Base-by-base conservation (phyloP, 2,797 vertebrate genomes). In the Anniella stebbinsi region DNA sequence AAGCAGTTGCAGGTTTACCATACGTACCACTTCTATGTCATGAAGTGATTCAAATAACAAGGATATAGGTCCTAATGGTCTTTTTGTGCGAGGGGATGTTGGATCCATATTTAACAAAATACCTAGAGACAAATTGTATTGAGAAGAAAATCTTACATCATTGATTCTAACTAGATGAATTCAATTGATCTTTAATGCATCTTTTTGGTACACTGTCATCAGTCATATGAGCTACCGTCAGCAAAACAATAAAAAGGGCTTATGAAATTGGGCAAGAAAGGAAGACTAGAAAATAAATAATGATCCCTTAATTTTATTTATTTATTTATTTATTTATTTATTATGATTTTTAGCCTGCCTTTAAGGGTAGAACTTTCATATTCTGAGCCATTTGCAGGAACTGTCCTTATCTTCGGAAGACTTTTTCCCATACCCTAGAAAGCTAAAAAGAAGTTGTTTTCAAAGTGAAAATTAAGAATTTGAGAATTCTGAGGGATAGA, bases 111-210 rank as follows among this genome's bases (percentile, higher is more conserved):
- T 80, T 70, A 67, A 69, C 28, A 78, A 87, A 87, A 54, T 36
- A 70, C 54, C n/a, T 80, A 45, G n/a, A 87, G 77, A 80, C 86
- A 87, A 80, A 54, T 69, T 69, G 23, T 87, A 80, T 87, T 69
- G 63, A 36, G 4, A 36, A 54, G 38, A 80, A 67, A 67, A 51
- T 15, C 41, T 78, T 80, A 78, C 33, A 45, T 67, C 60, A 86
- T 28, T 86, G 51, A 60, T 73, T 86, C 69, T 13, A 86, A 38
- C 84, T 57, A 60, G 54, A 57, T 75, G 84, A 45, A 78, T 48
- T 36, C 41, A 87, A 87, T 80, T 67, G 76, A 48, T 87, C 48
- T 69, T 87, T 80, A 80, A 87, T 69, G 13, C 60, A 87, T 69
- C 63, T 48, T 80, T 80, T 80, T 69, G 54, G 15, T 33, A 80